A percentile compares a stretch with the other conserved stretches of the same genome.
phyloP scores from a whole-genome alignment of 2,888 invertebrate species.

The Epinotia nisella region DNA sequence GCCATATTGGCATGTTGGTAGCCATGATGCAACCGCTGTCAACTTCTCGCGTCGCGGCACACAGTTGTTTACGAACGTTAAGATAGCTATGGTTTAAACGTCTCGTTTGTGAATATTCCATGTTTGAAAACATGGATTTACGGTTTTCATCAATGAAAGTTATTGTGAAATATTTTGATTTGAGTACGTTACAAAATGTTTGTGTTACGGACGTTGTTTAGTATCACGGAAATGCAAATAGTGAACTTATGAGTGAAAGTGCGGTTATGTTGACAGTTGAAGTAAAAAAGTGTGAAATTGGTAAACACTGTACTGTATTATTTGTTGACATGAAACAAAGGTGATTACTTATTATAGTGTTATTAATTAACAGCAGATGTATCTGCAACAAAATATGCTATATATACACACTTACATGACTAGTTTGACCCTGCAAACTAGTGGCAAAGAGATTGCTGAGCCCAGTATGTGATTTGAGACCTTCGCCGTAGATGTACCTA shows the following conservation, averaged over 20 bases:
- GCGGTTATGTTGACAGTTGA: constrained; percentile 74
- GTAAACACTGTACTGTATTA: constrained; percentile 27
- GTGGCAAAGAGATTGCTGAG: constrained; percentile 54
- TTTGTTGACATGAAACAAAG: constrained; percentile 36
- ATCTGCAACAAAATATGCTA: constrained; percentile 1
- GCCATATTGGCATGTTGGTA: constrained; percentile 61
- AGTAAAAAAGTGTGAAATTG: constrained; percentile 47
- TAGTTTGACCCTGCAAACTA: constrained; percentile 54
- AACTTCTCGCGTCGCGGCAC: constrained; percentile 66
- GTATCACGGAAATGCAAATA: constrained; percentile 34
- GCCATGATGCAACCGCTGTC: constrained; percentile 50
- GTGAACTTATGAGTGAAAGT: constrained; percentile 64
- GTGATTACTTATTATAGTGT: constrained; percentile 24
- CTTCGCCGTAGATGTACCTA: constrained; percentile 36
- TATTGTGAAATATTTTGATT: constrained; percentile 47
- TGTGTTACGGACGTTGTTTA: constrained; percentile 48
- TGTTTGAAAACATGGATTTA: constrained; percentile 52
- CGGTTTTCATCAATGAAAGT: constrained; percentile 65
- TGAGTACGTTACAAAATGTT: constrained; percentile 45
- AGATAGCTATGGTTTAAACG: constrained; percentile 76
- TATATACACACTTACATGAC: constrained; percentile 46
- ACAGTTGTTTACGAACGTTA: constrained; percentile 72
- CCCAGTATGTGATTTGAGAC: constrained; percentile 53
- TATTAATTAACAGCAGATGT: constrained; percentile 17
- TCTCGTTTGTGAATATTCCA: constrained; percentile 51